phyloP scores from a whole-genome alignment of 1,140 invertebrate genomes.

The Penaeus japonicus region DNA sequence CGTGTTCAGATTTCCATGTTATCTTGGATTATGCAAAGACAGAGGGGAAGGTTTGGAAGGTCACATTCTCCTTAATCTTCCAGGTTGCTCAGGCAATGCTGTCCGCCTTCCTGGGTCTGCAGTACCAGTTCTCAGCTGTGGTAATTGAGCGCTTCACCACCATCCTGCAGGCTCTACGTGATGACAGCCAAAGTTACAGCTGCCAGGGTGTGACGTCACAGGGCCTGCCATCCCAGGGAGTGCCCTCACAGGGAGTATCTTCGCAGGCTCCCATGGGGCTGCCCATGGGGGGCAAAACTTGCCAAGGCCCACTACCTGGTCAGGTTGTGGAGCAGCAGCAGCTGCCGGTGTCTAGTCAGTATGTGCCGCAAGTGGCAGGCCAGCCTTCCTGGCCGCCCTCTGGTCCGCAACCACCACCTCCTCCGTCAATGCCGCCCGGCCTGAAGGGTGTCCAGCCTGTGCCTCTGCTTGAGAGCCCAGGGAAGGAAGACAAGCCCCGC shows the following conservation, averaged over 20 bases:
- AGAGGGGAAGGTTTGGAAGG: neutral
- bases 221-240: too few relatives aligned
- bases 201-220: neutral
- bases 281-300: neutral
- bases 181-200: neutral
- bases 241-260: too few relatives aligned
- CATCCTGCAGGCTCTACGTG: conserved; percentile 9
- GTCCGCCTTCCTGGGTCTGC: conserved; percentile 44
- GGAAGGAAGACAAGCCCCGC: conserved; percentile 35
- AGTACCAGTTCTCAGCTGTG: conserved; percentile 43
- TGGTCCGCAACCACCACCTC: neutral
- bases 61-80: neutral
- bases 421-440: neutral
- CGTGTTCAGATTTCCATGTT: too few relatives aligned
- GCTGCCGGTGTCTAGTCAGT: conserved; percentile 26
- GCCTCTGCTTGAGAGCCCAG: conserved; percentile 27
- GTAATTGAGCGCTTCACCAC: conserved; percentile 38
- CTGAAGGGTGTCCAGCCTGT: neutral
- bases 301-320: neutral
- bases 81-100: conserved; percentile 40
- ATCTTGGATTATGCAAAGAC: too few relatives aligned
- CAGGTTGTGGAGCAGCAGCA: neutral
- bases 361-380: neutral
- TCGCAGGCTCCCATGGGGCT: neutral
- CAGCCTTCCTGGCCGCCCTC: conserved; percentile 6